These are phyloP conservation scores for Psammodynastes pulverulentus DNA, from an alignment of 2,113 vertebrate genomes.

Conservation along the genomic window DNA sequence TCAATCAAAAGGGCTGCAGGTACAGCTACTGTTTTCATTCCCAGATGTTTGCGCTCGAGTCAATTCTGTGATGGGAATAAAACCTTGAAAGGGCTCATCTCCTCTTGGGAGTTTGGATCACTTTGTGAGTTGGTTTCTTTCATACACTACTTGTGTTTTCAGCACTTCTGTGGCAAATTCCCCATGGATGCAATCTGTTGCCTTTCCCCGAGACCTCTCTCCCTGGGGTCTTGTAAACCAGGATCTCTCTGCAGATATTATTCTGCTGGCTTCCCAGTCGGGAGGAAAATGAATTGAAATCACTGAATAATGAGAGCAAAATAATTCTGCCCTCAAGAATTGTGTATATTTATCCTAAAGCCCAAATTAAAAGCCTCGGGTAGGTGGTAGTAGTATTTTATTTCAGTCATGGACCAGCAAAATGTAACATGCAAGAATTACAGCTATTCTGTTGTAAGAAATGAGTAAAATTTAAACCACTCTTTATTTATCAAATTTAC, in stretches of 20 bases:
- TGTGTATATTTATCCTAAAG: not conserved
- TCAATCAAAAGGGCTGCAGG: not conserved
- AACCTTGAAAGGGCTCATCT: not conserved
- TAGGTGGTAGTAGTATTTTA: not conserved
- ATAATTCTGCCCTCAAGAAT: not conserved
- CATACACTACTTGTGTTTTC: not conserved
- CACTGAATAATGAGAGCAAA: not conserved
- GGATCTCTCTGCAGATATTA: not conserved
- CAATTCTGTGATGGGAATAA: not conserved
- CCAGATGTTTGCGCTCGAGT: not conserved
- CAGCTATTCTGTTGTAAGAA: not conserved
- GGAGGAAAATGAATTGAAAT: not conserved
- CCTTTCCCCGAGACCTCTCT: no score
- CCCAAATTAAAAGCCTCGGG: not conserved
- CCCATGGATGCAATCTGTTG: not conserved
- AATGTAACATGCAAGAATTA: not conserved
- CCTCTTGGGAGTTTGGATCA: not conserved
- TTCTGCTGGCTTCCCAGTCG: not conserved
- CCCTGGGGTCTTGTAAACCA: fast-evolving
- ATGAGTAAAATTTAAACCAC: not conserved
- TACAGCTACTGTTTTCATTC: not conserved
- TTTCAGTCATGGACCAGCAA: not conserved
- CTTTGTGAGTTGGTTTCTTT: not conserved
- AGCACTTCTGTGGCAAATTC: not conserved
- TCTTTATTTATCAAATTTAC: not conserved